Evolutionary conservation across 2,888 invertebrate species (phyloP).

Genomic region (Ophion obscuratus): DNA sequence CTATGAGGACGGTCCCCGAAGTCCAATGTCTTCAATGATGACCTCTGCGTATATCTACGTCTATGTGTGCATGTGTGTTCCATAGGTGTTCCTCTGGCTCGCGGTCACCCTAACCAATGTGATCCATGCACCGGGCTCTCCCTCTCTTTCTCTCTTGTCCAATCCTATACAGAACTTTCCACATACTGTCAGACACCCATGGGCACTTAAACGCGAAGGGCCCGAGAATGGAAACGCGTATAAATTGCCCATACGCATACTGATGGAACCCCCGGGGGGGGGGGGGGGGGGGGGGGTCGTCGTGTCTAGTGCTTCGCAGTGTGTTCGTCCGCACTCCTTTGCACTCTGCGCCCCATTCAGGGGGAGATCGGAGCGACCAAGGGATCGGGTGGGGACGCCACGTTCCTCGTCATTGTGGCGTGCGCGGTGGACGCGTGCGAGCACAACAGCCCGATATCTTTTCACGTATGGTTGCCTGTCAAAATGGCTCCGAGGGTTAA

Average conservation of each 20-base stretch:
- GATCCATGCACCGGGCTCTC: slow-evolving; percentile 62
- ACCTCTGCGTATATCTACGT: too few species aligned
- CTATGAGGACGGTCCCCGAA: too few species aligned
- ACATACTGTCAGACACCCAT: background rate
- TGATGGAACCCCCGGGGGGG: background rate
- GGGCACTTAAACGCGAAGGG: background rate
- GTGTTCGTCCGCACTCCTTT: slow-evolving; percentile 21
- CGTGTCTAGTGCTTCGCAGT: too few species aligned
- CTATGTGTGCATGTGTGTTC: background rate
- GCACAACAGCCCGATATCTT: slow-evolving; percentile 58
- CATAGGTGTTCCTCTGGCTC: background rate
- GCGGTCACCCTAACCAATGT: slow-evolving; percentile 41
- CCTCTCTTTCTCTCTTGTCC: background rate
- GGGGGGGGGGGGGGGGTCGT: too few species aligned
- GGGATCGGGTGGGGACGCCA: too few species aligned
- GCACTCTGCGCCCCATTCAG: slow-evolving; percentile 27
- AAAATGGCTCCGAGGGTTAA: slow-evolving; percentile 21
- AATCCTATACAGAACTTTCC: background rate
- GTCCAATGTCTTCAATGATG: too few species aligned
- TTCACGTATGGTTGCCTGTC: slow-evolving; percentile 64
- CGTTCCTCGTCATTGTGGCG: slow-evolving; percentile 56
- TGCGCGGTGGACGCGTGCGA: slow-evolving; percentile 60
- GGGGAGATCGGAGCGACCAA: too few species aligned
- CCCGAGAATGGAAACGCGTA: background rate
- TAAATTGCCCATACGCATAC: slow-evolving; percentile 31